A percentile compares a stretch with the other conserved stretches of the same genome.
Evolutionary conservation across 2,888 invertebrate genomes (phyloP).

Genomic region (Apodemia hepburni): DNA sequence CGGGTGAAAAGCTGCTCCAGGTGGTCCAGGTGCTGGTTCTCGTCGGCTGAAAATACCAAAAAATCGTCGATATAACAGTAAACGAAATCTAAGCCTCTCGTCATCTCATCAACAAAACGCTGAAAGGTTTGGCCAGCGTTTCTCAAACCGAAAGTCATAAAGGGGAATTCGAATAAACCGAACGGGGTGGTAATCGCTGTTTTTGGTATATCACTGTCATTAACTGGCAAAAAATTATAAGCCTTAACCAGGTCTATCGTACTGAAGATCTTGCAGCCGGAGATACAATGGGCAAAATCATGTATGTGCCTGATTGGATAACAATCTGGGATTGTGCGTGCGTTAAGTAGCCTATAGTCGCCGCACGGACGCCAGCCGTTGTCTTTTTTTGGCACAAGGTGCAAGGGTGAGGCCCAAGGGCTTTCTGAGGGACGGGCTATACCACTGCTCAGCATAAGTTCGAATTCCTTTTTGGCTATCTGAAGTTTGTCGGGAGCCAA

Average conservation of each 20-base stretch:
- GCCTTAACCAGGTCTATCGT: conserved; percentile 36
- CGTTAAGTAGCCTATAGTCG: conserved; percentile 22
- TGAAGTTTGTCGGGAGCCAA: conserved; percentile 18
- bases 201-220: conserved; percentile 26
- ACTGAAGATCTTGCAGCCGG: conserved; percentile 28
- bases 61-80: conserved; percentile 44
- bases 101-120: conserved; percentile 17
- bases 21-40: conserved; percentile 27
- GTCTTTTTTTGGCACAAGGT: conserved; percentile 39
- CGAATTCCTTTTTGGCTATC: conserved; percentile 27
- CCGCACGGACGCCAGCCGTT: conserved; percentile 22
- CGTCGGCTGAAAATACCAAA: conserved; percentile 34
- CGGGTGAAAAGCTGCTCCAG: conserved; percentile 21
- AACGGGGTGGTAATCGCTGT: conserved; percentile 36
- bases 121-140: conserved; percentile 15
- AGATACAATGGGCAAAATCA: conserved; percentile 24
- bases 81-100: conserved; percentile 30
- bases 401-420: conserved; percentile 41
- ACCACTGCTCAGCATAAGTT: conserved; percentile 28
- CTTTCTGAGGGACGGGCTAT: conserved; percentile 24
- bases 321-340: conserved; percentile 14
- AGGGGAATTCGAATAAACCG: conserved; percentile 24
- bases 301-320: conserved; percentile 29
- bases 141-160: conserved; percentile 45
- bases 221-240: conserved; percentile 35